phyloP scores from a whole-genome alignment of 2,797 vertebrate species.

The Psittacula derbiana region DNA sequence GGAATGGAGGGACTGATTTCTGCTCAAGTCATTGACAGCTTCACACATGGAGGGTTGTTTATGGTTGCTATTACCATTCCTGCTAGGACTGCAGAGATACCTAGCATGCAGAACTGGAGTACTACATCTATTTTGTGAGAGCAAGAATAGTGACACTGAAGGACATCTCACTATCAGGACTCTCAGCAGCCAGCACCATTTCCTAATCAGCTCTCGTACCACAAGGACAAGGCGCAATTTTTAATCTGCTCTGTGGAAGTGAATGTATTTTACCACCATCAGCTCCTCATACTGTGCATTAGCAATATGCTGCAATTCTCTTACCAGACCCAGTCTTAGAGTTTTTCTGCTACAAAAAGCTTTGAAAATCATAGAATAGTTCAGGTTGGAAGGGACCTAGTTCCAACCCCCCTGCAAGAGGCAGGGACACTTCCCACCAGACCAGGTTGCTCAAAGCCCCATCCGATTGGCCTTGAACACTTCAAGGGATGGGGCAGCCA shows the following conservation, averaged over 20 bases:
- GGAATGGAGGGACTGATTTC: rapidly evolving
- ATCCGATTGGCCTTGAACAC: background rate
- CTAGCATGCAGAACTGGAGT: background rate
- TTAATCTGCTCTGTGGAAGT: background rate
- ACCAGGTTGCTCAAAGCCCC: background rate
- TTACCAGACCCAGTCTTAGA: background rate
- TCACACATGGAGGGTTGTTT: background rate
- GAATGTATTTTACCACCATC: background rate
- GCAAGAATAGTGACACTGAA: background rate
- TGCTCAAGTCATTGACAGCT: background rate
- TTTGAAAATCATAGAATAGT: background rate
- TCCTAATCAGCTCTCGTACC: background rate
- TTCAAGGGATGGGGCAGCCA: background rate
- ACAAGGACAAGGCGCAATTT: background rate
- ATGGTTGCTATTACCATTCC: background rate
- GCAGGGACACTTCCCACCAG: background rate
- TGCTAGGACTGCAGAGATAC: background rate
- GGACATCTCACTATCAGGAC: background rate
- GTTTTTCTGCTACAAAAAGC: background rate
- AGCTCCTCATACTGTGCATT: background rate
- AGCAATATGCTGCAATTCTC: background rate
- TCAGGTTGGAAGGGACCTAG: background rate
- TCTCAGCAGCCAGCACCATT: background rate
- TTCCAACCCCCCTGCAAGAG: background rate
- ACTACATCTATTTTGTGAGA: background rate